Evolutionary conservation across 2,797 vertebrate species (phyloP), one percentile per base, ranked within the genome.

Genomic region (Danionella dracula): DNA sequence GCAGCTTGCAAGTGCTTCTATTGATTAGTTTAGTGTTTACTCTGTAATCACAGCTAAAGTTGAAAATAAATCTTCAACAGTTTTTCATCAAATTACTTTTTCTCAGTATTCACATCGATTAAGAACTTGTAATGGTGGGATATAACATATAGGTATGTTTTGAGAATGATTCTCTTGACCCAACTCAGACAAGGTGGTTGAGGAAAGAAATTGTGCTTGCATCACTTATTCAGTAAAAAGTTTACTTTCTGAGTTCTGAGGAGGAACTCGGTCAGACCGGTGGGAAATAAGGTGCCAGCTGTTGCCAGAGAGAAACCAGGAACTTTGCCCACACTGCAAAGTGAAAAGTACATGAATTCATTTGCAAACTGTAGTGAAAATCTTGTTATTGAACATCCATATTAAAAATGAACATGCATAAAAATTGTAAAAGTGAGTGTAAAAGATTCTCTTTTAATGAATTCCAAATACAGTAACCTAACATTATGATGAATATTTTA

Each of bases 161-260:
- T n/a, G n/a, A n/a, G n/a, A n/a, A n/a, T 66, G 66, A 57, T 64
- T 53, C 55, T 50, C 37, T 59, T 59, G 41, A 53, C 35, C 42
- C 49, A 67, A 61, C 72, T 76, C 48, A 50, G 29, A 48, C 15
- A 13, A 61, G 38, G 54, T 17, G 17, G 51, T 23, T 62, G 38
- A 2, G 37, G 50, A 37, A 50, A 49, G 56, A 35, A 48, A 44
- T 34, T 34, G 37, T 37, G 27, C 68, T 75, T 71, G 50, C 65
- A 70, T 59, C 20, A 45, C 49, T 27, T 27, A 45, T 20, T 41
- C 23, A 51, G 64, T 32, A 21, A 59, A 64, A 66, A 50, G 35
- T 59, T 59, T 53, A 53, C 37, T 38, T 41, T 54, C 8, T 34
- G 40, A 44, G 64, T 55, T 46, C 34, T 11, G 20, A 34, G 42